Evolutionary conservation across 1,140 invertebrate species (phyloP), one percentile per base, ranked within the genome.

Genomic region (Ectropis grisescens): DNA sequence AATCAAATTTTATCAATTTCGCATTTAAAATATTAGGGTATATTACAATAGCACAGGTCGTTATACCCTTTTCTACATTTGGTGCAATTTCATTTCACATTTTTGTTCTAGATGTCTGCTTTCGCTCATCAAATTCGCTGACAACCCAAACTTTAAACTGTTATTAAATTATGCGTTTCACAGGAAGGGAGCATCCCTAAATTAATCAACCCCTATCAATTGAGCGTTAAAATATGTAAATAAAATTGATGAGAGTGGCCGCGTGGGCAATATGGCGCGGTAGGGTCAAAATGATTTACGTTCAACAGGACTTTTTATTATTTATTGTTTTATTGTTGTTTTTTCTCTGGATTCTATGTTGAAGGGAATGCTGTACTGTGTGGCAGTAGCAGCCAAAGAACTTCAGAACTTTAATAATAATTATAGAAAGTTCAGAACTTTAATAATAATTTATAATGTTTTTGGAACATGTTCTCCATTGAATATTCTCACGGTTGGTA

Each of bases 181-280:
- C 34, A 16, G 32, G 35, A 37, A 33, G 25, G 32, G 29, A 29
- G 36, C 37, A 19, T 38, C 34, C 50, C 50, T 34, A 57, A 69
- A 58, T 62, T 69, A 36, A 69, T 65, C 55, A 62, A 55, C 62
- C 66, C 71, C 61, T 68, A 62, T 70, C 64, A 68, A 76, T 70
- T 64, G 61, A 65, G 57, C 58, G 59, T 68, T 70, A 68, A 69
- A 69, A 68, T 69, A 66, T 65, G 68, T 58, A 70, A 72, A 72
- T 72, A 76, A 70, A 59, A 56, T 60, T 61, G 45, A 44, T 62
- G 41, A 61, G 69, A 76, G 69, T 65, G 60, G 44, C 57, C 47
- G 37, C 44, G 47, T 37, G 37, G 31, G 38, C 49, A 44, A 44
- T 41, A 35, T 58, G 51, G 33, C 35, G 19, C 4, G 24, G 28